Evolutionary conservation across 1,140 invertebrate species (phyloP).

Genomic region (Euura saliciscinereae): DNA sequence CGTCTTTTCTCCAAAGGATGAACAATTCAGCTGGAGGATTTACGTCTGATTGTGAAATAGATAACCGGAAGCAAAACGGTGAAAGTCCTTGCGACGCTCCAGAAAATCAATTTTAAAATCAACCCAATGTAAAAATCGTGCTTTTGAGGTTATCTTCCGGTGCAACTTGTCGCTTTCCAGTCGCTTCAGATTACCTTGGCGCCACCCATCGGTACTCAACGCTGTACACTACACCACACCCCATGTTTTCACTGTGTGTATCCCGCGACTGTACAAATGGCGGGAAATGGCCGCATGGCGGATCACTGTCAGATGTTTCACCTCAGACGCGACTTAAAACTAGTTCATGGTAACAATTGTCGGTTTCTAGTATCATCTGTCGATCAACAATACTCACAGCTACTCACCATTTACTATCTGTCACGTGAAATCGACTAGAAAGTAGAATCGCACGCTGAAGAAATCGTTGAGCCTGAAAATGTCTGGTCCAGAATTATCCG

Average conservation of each 20-base stretch:
- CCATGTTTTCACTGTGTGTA: too few relatives aligned
- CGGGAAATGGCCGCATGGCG: too few relatives aligned
- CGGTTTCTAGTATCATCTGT: not conserved
- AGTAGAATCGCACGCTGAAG: too few relatives aligned
- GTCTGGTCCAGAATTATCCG: not conserved
- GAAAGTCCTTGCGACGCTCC: too few relatives aligned
- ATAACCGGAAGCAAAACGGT: not conserved
- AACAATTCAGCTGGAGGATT: constrained; percentile 53
- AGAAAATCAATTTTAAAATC: not conserved
- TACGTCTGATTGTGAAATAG: not conserved
- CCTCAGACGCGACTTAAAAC: too few relatives aligned
- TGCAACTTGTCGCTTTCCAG: too few relatives aligned
- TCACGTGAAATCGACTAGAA: not conserved
- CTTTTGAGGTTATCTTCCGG: not conserved
- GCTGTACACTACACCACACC: too few relatives aligned
- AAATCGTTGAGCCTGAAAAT: not conserved
- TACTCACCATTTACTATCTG: not conserved
- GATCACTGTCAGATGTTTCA: too few relatives aligned
- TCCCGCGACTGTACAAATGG: not conserved
- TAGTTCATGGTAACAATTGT: too few relatives aligned
- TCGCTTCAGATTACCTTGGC: too few relatives aligned
- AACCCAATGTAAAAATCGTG: not conserved
- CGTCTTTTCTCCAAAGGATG: constrained; percentile 65
- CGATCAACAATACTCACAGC: too few relatives aligned
- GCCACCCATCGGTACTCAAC: too few relatives aligned